phyloP scores from a whole-genome alignment of 2,797 vertebrate species.

The Rhabdophis nuchalis region DNA sequence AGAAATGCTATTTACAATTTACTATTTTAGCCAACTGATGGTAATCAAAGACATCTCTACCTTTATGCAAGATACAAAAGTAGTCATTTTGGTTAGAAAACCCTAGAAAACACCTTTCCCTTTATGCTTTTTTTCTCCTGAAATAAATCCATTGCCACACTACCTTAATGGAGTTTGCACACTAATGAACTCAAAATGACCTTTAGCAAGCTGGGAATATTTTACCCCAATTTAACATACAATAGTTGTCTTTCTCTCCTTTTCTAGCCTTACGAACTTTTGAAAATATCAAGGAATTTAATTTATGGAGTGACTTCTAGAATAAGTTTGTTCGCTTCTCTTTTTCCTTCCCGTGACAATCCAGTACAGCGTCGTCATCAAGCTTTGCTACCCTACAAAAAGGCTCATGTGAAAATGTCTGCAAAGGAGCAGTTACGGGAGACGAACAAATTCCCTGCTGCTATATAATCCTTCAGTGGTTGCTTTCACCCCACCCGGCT shows the following conservation, averaged over 20 bases:
- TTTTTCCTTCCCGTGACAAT: slow-evolving; percentile 1
- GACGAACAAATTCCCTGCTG: slow-evolving; percentile 19
- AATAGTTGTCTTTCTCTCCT: slow-evolving; percentile 33
- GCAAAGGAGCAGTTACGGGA: slow-evolving; percentile 24
- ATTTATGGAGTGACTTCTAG: not conserved
- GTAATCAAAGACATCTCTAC: not conserved
- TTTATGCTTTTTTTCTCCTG: slow-evolving; percentile 40
- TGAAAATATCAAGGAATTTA: not conserved
- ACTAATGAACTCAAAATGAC: slow-evolving; percentile 51
- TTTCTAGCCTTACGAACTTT: not conserved
- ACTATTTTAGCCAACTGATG: not conserved
- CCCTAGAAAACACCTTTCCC: slow-evolving; percentile 55
- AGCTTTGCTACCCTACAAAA: slow-evolving; percentile 2
- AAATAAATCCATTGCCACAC: slow-evolving; percentile 59
- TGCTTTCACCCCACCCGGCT: slow-evolving; percentile 32
- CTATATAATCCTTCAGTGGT: slow-evolving; percentile 38
- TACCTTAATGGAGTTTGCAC: slow-evolving; percentile 40
- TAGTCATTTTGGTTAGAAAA: not conserved
- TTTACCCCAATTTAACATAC: slow-evolving; percentile 39
- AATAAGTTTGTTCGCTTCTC: slow-evolving; percentile 42
- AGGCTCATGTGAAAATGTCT: slow-evolving; percentile 32
- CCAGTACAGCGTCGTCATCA: not conserved
- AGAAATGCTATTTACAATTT: not conserved
- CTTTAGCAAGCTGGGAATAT: slow-evolving; percentile 55
- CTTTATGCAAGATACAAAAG: slow-evolving; percentile 44